A percentile compares a stretch with the other conserved stretches of the same genome.
Conservation (phyloP, 2,113 vertebrate genomes). For the Naja naja region DNA sequence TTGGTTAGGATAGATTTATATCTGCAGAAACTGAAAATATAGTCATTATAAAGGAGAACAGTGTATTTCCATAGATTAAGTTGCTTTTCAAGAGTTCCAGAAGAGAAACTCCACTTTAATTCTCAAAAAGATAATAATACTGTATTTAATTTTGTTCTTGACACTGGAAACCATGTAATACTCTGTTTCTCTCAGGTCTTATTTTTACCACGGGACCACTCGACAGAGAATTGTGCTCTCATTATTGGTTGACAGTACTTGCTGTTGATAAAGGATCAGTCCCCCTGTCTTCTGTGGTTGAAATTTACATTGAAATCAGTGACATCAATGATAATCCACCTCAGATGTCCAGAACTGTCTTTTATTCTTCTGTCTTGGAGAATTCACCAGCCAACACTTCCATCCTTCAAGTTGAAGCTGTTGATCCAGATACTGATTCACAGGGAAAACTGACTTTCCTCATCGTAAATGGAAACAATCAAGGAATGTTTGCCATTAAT, state of each 20-base stretch:
- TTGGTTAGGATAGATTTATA: background rate
- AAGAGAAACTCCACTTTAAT: background rate
- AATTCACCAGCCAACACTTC: slow-evolving; percentile 76
- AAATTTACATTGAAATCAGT: slow-evolving; percentile 87
- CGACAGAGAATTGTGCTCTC: slow-evolving; percentile 79
- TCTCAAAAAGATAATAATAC: background rate
- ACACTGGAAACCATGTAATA: slow-evolving; percentile 20
- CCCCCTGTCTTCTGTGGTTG: slow-evolving; percentile 82
- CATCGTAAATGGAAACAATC: slow-evolving; percentile 80
- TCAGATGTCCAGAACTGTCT: slow-evolving; percentile 83
- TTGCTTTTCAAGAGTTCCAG: background rate
- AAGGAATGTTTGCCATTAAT: slow-evolving; percentile 78
- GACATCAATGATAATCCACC: slow-evolving; percentile 95
- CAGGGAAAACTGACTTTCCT: slow-evolving; percentile 84
- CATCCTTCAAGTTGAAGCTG: slow-evolving; percentile 80
- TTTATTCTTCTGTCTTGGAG: slow-evolving; percentile 84
- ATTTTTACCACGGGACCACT: slow-evolving; percentile 77
- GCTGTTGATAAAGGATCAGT: slow-evolving; percentile 84
- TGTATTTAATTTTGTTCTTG: background rate
- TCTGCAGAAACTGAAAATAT: background rate
- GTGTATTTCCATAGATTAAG: background rate
- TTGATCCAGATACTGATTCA: slow-evolving; percentile 82
- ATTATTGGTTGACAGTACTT: slow-evolving; percentile 91
- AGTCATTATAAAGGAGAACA: background rate
- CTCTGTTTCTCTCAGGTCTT: slow-evolving; percentile 72